Evolutionary conservation across 1,140 invertebrate species (phyloP).

Genomic region (Geopemphigus sp.): DNA sequence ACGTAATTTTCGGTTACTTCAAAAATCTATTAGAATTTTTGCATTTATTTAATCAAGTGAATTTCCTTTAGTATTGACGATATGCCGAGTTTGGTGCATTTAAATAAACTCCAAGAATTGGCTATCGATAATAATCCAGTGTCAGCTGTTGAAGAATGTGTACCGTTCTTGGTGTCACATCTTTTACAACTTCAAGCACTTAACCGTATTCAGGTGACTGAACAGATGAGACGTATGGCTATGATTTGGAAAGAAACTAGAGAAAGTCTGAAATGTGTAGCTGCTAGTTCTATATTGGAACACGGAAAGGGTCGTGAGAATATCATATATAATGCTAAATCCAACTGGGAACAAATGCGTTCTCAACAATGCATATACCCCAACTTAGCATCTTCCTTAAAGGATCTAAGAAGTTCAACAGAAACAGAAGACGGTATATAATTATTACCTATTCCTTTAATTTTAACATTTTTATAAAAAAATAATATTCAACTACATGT

Average conservation of each 20-base stretch:
- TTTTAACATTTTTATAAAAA: too few relatives aligned
- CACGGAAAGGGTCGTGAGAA: slow-evolving; percentile 62
- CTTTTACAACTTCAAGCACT: slow-evolving; percentile 68
- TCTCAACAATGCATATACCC: slow-evolving; percentile 62
- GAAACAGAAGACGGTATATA: slow-evolving; percentile 34
- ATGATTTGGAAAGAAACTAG: slow-evolving; percentile 67
- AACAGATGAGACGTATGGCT: slow-evolving; percentile 70
- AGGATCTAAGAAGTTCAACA: slow-evolving; percentile 38
- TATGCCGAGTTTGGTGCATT: slow-evolving; percentile 66
- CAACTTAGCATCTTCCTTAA: slow-evolving; percentile 14
- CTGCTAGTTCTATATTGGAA: slow-evolving; percentile 19
- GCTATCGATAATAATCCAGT: slow-evolving; percentile 85
- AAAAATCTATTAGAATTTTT: not conserved
- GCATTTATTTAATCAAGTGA: slow-evolving; percentile 13
- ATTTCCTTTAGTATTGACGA: slow-evolving; percentile 65
- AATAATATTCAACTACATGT: too few relatives aligned
- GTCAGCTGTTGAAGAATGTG: slow-evolving; percentile 69
- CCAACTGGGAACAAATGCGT: slow-evolving; percentile 75
- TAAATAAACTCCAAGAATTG: slow-evolving; percentile 71
- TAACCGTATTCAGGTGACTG: slow-evolving; percentile 69
- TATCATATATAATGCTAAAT: slow-evolving; percentile 76
- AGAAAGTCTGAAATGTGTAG: slow-evolving; percentile 43
- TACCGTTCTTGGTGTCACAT: slow-evolving; percentile 75
- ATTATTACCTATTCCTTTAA: too few relatives aligned
- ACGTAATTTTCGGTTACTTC: slow-evolving; percentile 58